Evolutionary conservation across 2,797 vertebrate species (phyloP), one percentile per base, ranked within the genome.

Genomic region (Menidia menidia): DNA sequence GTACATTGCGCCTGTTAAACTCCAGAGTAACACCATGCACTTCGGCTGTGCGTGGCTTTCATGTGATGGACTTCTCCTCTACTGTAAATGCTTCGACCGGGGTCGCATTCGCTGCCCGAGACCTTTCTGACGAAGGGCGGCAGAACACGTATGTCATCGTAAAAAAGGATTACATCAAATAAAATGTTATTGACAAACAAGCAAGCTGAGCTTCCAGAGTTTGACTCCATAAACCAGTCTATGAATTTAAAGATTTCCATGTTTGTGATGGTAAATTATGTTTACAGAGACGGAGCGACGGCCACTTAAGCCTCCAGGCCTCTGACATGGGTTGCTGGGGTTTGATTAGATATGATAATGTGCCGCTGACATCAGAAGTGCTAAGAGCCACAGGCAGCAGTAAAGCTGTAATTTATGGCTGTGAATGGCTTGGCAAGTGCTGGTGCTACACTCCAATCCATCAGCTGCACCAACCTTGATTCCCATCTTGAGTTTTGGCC

Each of bases 261-360:
- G 77, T 16, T 86, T 86, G 82, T 59, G 77, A 66, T 82, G 2
- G 78, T 88, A 84, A 89, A 87, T 90, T 42, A 60, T 90, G 85
- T 93, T 92, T 90, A 85, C 87, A 80, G 79, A 79, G 81, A 74
- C 79, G 74, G 64, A 85, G 61, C 42, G 41, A 67, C 63, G 62
- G 81, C 81, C 74, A 70, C 85, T 91, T 77, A 64, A 52, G 66
- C 78, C 84, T 62, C 74, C 72, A 60, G 77, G 86, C 78, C 64
- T 92, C 94, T 89, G 78, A 83, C 77, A 62, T 64, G 42, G 89
- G 90, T 92, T 91, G 87, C 87, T 54, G 70, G 86, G 80, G 87
- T 60, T 83, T 88, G 85, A 93, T 94, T 94, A 89, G 92, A 94
- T 88, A 94, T 94, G 92, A 89, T 90, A 92, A 95, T 92, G 89